phyloP scores from a whole-genome alignment of 2,888 invertebrate species.

The Lycocerus yunnanus region DNA sequence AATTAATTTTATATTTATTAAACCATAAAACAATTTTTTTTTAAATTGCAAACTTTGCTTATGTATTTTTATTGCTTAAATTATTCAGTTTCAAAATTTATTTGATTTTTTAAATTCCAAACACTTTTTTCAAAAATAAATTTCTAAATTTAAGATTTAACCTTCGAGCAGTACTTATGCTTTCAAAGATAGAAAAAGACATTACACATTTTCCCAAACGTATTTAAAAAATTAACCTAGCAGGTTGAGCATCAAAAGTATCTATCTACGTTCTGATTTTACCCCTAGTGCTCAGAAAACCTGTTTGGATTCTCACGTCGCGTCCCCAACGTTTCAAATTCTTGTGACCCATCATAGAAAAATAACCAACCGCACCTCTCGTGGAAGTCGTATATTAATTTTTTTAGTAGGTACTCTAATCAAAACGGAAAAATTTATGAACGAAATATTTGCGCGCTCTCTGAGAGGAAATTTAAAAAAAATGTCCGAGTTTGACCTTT shows the following conservation, averaged over 20 bases:
- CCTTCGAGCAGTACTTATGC: neutral
- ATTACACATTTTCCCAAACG: neutral
- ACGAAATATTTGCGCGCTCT: neutral
- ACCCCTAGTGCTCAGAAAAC: neutral
- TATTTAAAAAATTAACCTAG: neutral
- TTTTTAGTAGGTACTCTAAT: neutral
- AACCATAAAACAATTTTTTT: slow-evolving; percentile 17
- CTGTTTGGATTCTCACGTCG: neutral
- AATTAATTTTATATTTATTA: slow-evolving; percentile 26
- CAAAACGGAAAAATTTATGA: neutral
- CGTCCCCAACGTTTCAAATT: neutral
- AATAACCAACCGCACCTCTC: neutral
- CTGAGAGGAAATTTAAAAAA: too few relatives aligned
- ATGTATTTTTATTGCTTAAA: slow-evolving; percentile 7
- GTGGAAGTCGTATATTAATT: neutral
- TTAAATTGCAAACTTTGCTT: slow-evolving; percentile 10
- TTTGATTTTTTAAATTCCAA: neutral
- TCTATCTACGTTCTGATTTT: neutral
- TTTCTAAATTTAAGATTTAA: neutral
- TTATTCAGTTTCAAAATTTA: neutral
- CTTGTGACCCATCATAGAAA: neutral
- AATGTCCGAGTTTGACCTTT: too few relatives aligned
- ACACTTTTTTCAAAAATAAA: neutral
- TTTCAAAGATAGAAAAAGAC: neutral
- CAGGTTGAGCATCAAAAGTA: neutral